Evolutionary conservation across 2,888 invertebrate genomes (phyloP), one percentile per base, ranked within the genome.

Genomic region (Gibbula magus): DNA sequence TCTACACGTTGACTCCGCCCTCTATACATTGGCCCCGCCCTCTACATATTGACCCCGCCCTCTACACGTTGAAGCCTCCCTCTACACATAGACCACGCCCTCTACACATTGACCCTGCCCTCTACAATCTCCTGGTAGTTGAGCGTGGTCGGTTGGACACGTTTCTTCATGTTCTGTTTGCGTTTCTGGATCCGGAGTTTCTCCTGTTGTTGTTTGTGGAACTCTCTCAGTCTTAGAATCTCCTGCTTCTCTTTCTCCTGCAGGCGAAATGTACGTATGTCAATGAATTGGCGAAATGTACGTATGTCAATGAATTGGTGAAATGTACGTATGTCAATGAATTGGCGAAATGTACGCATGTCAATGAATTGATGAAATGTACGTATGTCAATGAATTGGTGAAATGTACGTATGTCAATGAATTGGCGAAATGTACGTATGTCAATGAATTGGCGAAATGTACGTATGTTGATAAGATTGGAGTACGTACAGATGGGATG

Each of bases 221-320:
- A 85, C 75, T 86, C 87, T 74, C 88, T 78, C 25, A 86, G 82
- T 22, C 82, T 78, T 67, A 86, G 80, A 25, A 86, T 80, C 75
- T 88, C 88, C 74, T 87, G 88, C 70, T 85, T 85, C 79, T 89
- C 89, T 79, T 87, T 85, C 74, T 89, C 89, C 89, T 89, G 81
- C 10, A 78, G 79, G 35, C 18, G 67, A 25, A 45, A 56, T n/a
- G 75, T 77, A 54, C 53, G 74, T 13, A 20, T 25, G 32, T 29
- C 5, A 75, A 4, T 45, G n/a, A 32, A 18, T 16, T 18, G 32
- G 39, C 29, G 56, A 22, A 18, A 2, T 53, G 22, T 32, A 74
- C n/a, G 39, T n/a, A n/a, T n/a, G n/a, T n/a, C n/a, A n/a, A n/a
- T n/a, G n/a, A n/a, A n/a, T n/a, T n/a, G n/a, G n/a, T n/a, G n/a